phyloP scores from a whole-genome alignment of 2,888 invertebrate genomes.

The Philhelius pedissequus region DNA sequence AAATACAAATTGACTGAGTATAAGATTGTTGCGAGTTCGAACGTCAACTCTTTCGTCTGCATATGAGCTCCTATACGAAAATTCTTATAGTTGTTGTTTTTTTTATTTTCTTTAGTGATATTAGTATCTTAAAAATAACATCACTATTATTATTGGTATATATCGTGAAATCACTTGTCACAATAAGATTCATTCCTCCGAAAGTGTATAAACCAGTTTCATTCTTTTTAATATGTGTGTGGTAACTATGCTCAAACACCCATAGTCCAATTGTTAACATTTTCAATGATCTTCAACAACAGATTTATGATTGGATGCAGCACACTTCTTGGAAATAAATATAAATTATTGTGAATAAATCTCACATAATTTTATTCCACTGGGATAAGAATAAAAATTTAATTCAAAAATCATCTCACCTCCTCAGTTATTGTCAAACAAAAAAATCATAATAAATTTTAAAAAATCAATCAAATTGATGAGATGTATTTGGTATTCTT shows the following conservation, averaged over 20 bases:
- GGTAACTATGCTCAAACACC: conserved; percentile 14
- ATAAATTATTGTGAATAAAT: conserved; percentile 25
- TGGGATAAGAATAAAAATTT: conserved; percentile 50
- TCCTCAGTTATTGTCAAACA: background rate
- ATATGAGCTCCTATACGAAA: background rate
- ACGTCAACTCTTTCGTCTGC: background rate
- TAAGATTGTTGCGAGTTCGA: background rate
- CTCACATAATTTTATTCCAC: conserved; percentile 18
- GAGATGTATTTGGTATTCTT: conserved; percentile 19
- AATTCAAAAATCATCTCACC: conserved; percentile 43
- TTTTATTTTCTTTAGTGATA: no score
- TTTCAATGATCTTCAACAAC: conserved; percentile 37
- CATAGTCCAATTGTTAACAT: conserved; percentile 29
- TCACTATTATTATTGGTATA: background rate
- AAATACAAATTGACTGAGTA: background rate
- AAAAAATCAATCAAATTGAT: conserved; percentile 54
- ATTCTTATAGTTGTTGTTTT: no score
- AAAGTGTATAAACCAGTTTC: background rate
- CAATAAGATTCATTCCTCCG: conserved; percentile 2
- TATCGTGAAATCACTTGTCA: conserved; percentile 8
- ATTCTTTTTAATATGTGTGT: conserved; percentile 19
- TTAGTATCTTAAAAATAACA: no score
- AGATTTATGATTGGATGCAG: conserved; percentile 26
- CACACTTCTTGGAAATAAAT: conserved; percentile 59
- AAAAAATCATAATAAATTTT: conserved; percentile 9